Percentiles rank a stretch among this genome's conserved stretches.
Evolutionary conservation across 2,888 invertebrate species (phyloP).

Genomic region (Drosophila putrida): DNA sequence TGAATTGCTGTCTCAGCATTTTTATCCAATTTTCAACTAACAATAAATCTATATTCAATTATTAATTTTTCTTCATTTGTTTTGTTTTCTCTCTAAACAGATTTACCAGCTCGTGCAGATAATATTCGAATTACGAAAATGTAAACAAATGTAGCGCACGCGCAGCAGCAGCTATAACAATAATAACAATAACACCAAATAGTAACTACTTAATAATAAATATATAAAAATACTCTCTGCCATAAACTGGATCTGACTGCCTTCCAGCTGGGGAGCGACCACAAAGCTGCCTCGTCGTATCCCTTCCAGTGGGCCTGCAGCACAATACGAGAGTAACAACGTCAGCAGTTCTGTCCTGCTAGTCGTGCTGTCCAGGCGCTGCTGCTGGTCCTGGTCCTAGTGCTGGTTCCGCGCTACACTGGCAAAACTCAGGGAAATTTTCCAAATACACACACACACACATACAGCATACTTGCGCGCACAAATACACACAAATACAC

Average conservation of each 20-base stretch:
- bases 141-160: slow-evolving; percentile 78
- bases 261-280: slow-evolving; percentile 55
- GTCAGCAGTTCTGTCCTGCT: slow-evolving; percentile 72
- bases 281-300: slow-evolving; percentile 25
- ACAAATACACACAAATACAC: slow-evolving; percentile 30
- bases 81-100: slow-evolving; percentile 32
- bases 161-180: slow-evolving; percentile 58
- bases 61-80: not conserved
- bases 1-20: not conserved
- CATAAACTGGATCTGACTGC: slow-evolving; percentile 62
- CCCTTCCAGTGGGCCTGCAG: slow-evolving; percentile 61
- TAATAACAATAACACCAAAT: slow-evolving; percentile 41
- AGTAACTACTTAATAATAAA: slow-evolving; percentile 18
- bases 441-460: slow-evolving; percentile 49
- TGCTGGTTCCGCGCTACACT: slow-evolving; percentile 50
- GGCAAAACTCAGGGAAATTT: slow-evolving; percentile 75
- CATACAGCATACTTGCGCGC: slow-evolving; percentile 29
- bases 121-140: slow-evolving; percentile 66
- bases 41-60: not conserved
- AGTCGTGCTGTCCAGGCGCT: slow-evolving; percentile 64
- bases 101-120: slow-evolving; percentile 49
- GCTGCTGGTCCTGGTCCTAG: slow-evolving; percentile 29
- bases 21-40: not conserved
- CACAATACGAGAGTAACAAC: slow-evolving; percentile 57
- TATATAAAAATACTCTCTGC: slow-evolving; percentile 34